Base-by-base conservation (phyloP, 1,140 invertebrate species). In the Euwallacea fornicatus region DNA sequence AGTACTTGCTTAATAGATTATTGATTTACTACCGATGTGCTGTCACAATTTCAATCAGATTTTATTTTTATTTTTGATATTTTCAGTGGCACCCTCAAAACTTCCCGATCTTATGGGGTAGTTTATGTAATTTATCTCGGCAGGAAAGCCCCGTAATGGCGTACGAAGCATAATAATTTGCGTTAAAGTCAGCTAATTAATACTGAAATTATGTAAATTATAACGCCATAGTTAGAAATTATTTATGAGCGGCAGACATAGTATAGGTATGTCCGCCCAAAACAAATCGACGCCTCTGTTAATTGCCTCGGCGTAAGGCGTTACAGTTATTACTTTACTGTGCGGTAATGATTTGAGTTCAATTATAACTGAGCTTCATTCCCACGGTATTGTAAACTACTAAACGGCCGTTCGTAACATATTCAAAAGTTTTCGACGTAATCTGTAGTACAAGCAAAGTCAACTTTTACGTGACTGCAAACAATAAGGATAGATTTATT, bases 401-500 rank as follows among this genome's bases (percentile, higher is more conserved):
- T 62, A 46, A 61, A 60, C 47, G 47, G 59, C 59, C 53, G 44
- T 42, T 42, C 42, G 55, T 69, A 63, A 61, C 67, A 55, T 62
- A 69, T 69, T 68, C 66, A 68, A 68, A 60, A 68, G 44, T 68
- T 68, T 69, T 69, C 67, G 59, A 15, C 46, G 67, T 69, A 62
- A 69, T 69, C 67, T 55, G 44, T 62, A 69, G 43, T 69, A 69
- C 67, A 69, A 69, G 58, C 58, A 69, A 69, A 69, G 67, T 69
- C 67, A 58, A 69, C 44, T 62, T 69, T 69, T 69, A 69, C 67
- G 67, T 69, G 67, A 69, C 67, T 69, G 13, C 59, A 58, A 69
- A 69, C 67, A 69, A 69, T 69, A 69, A 69, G 41, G 67, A 69
- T 61, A 69, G 67, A 69, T 69, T 69, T 69, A 69, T 69, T 69